Base-by-base conservation (phyloP, 2,113 vertebrate species). In the Vulpes lagopus region DNA sequence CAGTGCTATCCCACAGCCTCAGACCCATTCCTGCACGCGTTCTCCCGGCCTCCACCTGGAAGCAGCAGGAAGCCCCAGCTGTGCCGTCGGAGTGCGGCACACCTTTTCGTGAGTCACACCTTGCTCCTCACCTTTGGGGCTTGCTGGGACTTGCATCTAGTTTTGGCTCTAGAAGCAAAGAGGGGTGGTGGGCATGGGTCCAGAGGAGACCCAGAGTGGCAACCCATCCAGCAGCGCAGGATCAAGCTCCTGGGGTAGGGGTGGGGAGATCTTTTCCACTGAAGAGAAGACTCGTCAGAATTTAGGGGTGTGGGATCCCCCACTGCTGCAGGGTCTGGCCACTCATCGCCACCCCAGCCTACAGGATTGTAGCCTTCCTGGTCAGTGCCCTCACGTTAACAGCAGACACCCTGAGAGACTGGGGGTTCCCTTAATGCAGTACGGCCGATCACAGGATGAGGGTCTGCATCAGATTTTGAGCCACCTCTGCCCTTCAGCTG, bases 361-460 rank as follows among this genome's bases (percentile, higher is more conserved):
- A 10, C 57, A 25, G 57, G 22, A 20, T 6, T 12, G 38, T 27
- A 15, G 19, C 4, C 27, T 16, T 3, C 11, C 8, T 4, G 1
- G 27, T 53, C 4, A 19, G 15, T 5, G 25, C 74, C 69, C 8
- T 32, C 27, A 5, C 0, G 2, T 16, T 15, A 15, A 12, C 86
- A 1, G 11, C 5, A 16, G 55, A 32, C 2, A 0, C 87, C 38
- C 35, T 3, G 38, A 8, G 30, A 6, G 71, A 7, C 87, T 76
- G 71, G 69, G 32, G 11, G 4, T 6, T 62, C 38, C 4, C 0
- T 30, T 2, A 0, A 32, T 1, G 0, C 3, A 3, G 59, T 15
- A 15, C 55, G 49, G 74, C 49, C 74, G 8, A 1, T 32, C 4
- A 1, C 25, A 0, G 27, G 87, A 14, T 4, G 35, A 8, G 35